Evolutionary conservation across 2,797 vertebrate species (phyloP), one percentile per base, ranked within the genome.

Genomic region (Melanotaenia maccullochi): DNA sequence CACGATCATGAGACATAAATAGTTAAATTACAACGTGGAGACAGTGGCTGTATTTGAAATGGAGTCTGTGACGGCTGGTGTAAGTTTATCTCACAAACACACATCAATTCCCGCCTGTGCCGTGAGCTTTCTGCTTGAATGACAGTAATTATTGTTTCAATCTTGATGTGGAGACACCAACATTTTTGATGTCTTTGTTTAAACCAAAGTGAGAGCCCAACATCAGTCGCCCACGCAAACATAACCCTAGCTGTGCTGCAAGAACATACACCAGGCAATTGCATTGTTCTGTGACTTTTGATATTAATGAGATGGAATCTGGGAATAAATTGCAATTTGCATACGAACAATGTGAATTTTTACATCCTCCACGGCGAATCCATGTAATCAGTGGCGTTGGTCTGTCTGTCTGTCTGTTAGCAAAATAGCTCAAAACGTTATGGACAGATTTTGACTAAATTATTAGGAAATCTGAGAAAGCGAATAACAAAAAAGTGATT

Each of bases 121-220:
- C 75, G 65, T 83, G 79, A 90, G 83, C 76, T 86, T 84, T 87
- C 78, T 89, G 78, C 86, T 79, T 87, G 83, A 90, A 86, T 90
- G 85, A 83, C 82, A 82, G 85, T 85, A 89, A 92, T 93, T 90
- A 91, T 90, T 54, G 6, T 70, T 79, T 88, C 86, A 86, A 65
- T 84, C 70, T 85, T 83, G 78, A 91, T 68, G 60, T 56, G 71
- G 64, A 85, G 76, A 84, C 83, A 69, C 49, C 63, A 73, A 79
- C 86, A 80, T 68, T 81, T 68, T 79, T 86, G 88, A 91, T 84
- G 88, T 90, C 85, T 88, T 87, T 89, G 85, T 90, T 79, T 72
- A 74, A 85, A 82, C 51, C 54, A 22, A 73, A 85, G 75, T 36
- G 60, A 71, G 56, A 85, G 70, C 35, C 58, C 12, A 65, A 68